Evolutionary conservation across 2,888 invertebrate species (phyloP).

Genomic region (Hemaris fuciformis): DNA sequence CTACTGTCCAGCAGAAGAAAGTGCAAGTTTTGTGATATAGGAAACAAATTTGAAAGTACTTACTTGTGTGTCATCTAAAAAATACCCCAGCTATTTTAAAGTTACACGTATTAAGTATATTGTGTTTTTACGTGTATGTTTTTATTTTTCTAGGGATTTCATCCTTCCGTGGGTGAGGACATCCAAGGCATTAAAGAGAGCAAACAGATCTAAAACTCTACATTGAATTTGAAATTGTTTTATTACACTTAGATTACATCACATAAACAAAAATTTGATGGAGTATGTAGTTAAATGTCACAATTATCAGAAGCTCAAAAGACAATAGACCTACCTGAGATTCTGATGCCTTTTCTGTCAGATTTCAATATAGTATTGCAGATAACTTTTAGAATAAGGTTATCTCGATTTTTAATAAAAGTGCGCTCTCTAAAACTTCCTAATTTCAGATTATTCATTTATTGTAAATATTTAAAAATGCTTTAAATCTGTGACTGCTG

Average conservation of each 20-base stretch:
- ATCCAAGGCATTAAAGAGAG: conserved; percentile 63
- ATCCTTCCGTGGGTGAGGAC: conserved; percentile 66
- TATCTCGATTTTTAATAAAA: neutral
- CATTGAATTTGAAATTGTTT: conserved; percentile 43
- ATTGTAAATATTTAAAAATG: conserved; percentile 33
- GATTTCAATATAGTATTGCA: neutral
- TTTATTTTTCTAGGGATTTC: conserved; percentile 56
- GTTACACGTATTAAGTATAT: too few species aligned
- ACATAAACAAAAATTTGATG: neutral
- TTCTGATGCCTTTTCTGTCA: neutral
- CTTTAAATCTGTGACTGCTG: conserved; percentile 19
- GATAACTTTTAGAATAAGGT: neutral
- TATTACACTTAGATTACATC: too few species aligned
- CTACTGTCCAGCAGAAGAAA: too few species aligned
- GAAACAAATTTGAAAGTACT: too few species aligned
- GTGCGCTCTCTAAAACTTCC: conserved; percentile 37
- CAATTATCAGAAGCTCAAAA: neutral
- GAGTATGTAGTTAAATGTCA: conserved; percentile 13
- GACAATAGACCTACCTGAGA: neutral
- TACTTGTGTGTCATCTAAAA: too few species aligned
- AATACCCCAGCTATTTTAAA: too few species aligned
- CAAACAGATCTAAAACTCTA: conserved; percentile 66
- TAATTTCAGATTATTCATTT: conserved; percentile 19
- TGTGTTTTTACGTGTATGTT: neutral
- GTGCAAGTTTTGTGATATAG: too few species aligned